Evolutionary conservation across 2,888 invertebrate genomes (phyloP), one percentile per base, ranked within the genome.

Genomic region (Orthosia gracilis): DNA sequence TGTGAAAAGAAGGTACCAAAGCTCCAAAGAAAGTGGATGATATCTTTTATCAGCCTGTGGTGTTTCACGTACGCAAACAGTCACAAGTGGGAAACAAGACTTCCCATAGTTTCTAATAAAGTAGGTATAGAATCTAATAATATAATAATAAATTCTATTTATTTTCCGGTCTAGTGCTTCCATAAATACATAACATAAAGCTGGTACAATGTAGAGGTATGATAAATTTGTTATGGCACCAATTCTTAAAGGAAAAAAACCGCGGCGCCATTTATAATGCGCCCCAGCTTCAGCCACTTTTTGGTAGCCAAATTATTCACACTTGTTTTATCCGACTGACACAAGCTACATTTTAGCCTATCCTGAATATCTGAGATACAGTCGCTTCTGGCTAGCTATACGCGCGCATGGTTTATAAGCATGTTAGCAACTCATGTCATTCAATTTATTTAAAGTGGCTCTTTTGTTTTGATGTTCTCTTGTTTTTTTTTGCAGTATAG

Each of bases 181-280:
- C 52, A 77, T 75, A 77, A 54, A 68, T 54, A 59, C 17, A 47
- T 18, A 18, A 31, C 15, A 50, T 17, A 31, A 18, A 17, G 26
- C 15, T 55, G 55, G 17, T 21, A 64, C 7, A 4, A 21, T 45
- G 21, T 21, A n/a, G 17, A 40, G 40, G 23, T 18, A 57, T 18
- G 13, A 57, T 55, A 40, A 49, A 54, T 59, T 47, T 18, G 40
- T 17, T 9, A 13, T 13, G 18, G 21, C 54, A 23, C 47, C 50
- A 62, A 15, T 67, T 55, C 58, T 26, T 54, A n/a, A 49, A 13
- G 65, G 64, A 79, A 64, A 73, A 66, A 67, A 21, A 49, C 45
- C 66, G 11, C 4, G 9, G 3, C n/a, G 18, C 49, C n/a, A 50
- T 54, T 67, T 13, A 15, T 21, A 62, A 58, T 77, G 54, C 23